Evolutionary conservation across 2,888 invertebrate genomes (phyloP), one percentile per base, ranked within the genome.

Genomic region (Esperia sulphurella): DNA sequence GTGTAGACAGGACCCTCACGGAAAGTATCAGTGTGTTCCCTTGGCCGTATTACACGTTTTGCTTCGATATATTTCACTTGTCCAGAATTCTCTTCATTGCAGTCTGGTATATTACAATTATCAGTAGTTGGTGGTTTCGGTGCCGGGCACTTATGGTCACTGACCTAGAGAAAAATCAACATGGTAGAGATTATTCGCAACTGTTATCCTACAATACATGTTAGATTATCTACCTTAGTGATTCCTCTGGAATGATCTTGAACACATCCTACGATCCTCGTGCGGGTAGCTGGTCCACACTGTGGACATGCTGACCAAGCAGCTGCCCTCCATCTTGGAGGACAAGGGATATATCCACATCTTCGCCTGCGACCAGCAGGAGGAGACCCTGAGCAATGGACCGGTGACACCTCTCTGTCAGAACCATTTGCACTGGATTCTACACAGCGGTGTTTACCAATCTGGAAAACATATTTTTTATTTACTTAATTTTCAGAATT

Each of bases 251-350:
- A 76, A 63, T 88, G 83, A 52, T 90, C 90, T 70, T 94, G 94
- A 41, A 92, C 93, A 75, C 96, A 97, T 52, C 93, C 93, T 41
- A 96, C 90, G 21, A 93, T 92, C 50, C 96, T 91, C 0, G 92
- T 93, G 63, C 94, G 93, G 0, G 90, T 83, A 0, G 96, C 95
- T n/a, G 92, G 91, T 5, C 95, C 95, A 74, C 97, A 97, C 10
- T 91, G 88, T 9, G 94, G 94, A 64, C 97, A 97, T 0, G 92
- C 82, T 8, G 93, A 91, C 97, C 97, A 97, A 4, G 93, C 91
- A 0, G 91, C 92, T 0, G 94, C 91, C 13, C 93, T 87, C 97
- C 97, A 97, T 57, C 95, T 93, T 0, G 96, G 94, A 0, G 95
- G 93, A 70, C 97, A 97, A 0, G 95, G 93, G 45, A 92, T 91